Base-by-base conservation (phyloP, 2,888 invertebrate genomes). In the Lasioglossum malachurum region DNA sequence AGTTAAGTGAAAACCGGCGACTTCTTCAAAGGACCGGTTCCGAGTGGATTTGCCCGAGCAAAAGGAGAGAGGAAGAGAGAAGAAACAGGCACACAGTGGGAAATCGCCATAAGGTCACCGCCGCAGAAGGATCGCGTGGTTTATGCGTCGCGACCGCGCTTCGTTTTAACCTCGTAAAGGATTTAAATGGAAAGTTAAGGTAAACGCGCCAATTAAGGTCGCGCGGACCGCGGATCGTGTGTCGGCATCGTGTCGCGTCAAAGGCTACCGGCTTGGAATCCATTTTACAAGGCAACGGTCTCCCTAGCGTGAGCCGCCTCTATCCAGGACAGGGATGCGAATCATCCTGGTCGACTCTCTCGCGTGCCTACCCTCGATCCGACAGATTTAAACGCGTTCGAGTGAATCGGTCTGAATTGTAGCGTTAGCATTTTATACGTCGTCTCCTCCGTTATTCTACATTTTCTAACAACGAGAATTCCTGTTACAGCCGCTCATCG, bases 181-280 rank as follows among this genome's bases (percentile, higher is more conserved):
- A 82, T 90, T 89, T 89, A 86, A 90, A 90, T 91, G 90, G 90
- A 91, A 88, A 87, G 82, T 84, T 88, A 82, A 90, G 88, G 90
- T 90, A 90, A 90, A 86, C 91, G 88, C 83, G 86, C 88, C 90
- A 89, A 90, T 90, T 90, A 90, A 90, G 89, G 90, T 69, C 77
- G 89, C 83, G 78, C 78, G 78, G 46, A 46, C 38, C 78, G 82
- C 31, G 53, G 74, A 74, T 89, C 71, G 53, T 72, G 75, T 53
- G 79, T 81, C 78, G 86, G 81, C 80, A 60, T 31, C 57, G 80
- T 60, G 80, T 60, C 23, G 31, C 82, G 19, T 85, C 86, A 86
- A 86, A 86, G 86, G 72, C 84, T 84, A 80, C 84, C 84, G 79
- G 53, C 41, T 35, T 71, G 86, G 78, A 46, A 78, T 78, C 53